A percentile compares a stretch with the other conserved stretches of the same genome.
Evolutionary conservation across 2,113 vertebrate species (phyloP).

Genomic region (Chaetorhynchus papuensis): DNA sequence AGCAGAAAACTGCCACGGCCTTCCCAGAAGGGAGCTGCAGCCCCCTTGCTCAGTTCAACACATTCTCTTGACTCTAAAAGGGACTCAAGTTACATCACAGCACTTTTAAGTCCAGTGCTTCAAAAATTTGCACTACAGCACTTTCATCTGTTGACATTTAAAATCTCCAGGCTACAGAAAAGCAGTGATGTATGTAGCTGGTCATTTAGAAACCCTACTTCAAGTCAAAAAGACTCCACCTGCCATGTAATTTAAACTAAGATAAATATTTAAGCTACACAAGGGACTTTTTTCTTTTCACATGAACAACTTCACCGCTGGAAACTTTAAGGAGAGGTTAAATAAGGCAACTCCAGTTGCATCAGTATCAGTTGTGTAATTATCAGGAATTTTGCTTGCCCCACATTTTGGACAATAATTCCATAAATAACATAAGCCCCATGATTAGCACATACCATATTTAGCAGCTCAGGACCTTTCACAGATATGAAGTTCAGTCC

Average conservation of each 20-base stretch:
- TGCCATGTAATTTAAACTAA: not conserved
- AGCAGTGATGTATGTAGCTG: not conserved
- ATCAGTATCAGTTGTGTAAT: not conserved
- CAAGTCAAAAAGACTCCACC: not conserved
- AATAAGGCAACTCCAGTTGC: not conserved
- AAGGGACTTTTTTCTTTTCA: not conserved
- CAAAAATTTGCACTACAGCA: not conserved
- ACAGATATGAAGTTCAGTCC: slow-evolving; percentile 98
- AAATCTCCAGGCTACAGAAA: not conserved
- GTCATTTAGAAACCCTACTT: not conserved
- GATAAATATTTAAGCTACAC: not conserved
- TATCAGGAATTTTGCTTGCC: not conserved
- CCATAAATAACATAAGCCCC: not conserved
- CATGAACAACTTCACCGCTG: not conserved
- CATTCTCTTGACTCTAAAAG: not conserved
- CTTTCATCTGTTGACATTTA: not conserved
- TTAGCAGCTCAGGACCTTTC: slow-evolving; percentile 94
- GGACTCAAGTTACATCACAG: not conserved
- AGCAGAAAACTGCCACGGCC: not conserved
- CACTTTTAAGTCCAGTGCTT: not conserved
- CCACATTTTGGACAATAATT: not conserved
- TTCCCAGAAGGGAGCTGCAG: not conserved
- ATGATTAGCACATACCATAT: slow-evolving; percentile 84
- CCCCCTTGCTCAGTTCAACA: not conserved
- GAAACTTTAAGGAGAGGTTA: not conserved